These are phyloP conservation scores for Agelaius phoeniceus DNA, from an alignment of 2,113 vertebrate species.

Conservation along the genomic window DNA sequence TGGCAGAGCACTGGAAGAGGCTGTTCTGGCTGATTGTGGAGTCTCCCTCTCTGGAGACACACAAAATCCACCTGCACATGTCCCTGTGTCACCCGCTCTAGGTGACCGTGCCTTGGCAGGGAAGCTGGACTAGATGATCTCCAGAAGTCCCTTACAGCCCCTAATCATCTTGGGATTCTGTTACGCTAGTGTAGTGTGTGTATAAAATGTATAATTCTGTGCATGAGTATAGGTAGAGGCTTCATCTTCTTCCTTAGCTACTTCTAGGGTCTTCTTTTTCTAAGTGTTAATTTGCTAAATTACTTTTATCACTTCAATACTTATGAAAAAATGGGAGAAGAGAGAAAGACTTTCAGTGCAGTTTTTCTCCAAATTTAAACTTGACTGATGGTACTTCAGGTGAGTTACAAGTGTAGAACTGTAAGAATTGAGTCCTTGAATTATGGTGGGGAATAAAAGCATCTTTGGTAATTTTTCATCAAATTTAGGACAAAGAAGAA, in stretches of 20 bases:
- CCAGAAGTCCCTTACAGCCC: background rate
- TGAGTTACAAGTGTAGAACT: background rate
- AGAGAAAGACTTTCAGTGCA: background rate
- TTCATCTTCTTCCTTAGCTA: background rate
- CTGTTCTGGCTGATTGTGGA: background rate
- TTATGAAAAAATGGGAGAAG: background rate
- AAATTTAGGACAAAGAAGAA: background rate
- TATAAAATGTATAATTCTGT: background rate
- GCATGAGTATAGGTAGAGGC: rapidly evolving
- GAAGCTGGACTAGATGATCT: background rate
- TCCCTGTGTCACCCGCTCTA: background rate
- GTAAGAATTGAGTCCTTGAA: background rate
- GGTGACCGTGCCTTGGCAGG: background rate
- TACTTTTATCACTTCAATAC: background rate
- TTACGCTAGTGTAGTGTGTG: background rate
- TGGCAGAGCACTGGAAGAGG: background rate
- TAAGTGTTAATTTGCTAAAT: background rate
- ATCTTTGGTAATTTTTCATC: background rate
- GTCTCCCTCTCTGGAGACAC: background rate
- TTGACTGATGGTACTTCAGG: background rate
- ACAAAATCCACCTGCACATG: rapidly evolving
- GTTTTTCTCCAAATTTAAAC: background rate
- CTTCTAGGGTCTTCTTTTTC: background rate
- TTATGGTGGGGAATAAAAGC: background rate
- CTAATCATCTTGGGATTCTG: background rate